Percentiles rank a stretch among this genome's conserved stretches.
These are phyloP conservation scores for Echinarachnius parma DNA, from an alignment of 53 echinoderm and acorn worm genomes.

Conservation along the genomic window DNA sequence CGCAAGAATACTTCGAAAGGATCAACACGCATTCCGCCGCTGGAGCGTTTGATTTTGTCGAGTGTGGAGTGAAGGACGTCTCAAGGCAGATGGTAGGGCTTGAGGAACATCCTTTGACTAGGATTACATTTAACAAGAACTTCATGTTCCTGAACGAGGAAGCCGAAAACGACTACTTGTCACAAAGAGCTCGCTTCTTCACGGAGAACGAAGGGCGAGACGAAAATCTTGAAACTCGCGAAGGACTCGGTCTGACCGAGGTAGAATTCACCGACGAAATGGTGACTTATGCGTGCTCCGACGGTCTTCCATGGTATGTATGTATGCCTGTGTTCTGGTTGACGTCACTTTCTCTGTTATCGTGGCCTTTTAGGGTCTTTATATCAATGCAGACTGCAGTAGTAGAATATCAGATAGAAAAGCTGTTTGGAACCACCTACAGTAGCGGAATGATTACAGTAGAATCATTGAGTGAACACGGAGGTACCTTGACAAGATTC, in stretches of 20 bases:
- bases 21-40: constrained; percentile 97
- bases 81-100: constrained; percentile 66
- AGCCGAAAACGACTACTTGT: constrained; percentile 94
- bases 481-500: constrained; percentile 48
- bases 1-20: constrained; percentile 94
- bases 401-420: constrained; percentile 94
- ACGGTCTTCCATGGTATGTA: constrained; percentile 93
- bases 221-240: constrained; percentile 96
- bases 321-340: constrained; percentile 90
- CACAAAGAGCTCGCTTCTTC: constrained; percentile 89
- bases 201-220: constrained; percentile 92
- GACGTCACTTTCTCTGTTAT: constrained; percentile 71
- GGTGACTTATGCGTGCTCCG: constrained; percentile 88
- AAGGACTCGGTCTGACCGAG: constrained; percentile 90
- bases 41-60: constrained; percentile 91
- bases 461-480: constrained; percentile 76
- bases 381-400: constrained; percentile 88
- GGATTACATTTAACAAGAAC: constrained; percentile 86
- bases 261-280: constrained; percentile 94
- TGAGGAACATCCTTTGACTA: constrained; percentile 78
- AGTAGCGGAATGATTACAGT: constrained; percentile 71
- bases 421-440: constrained; percentile 90
- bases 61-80: constrained; percentile 92
- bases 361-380: constrained; percentile 90
- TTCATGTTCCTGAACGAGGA: constrained; percentile 98